These are phyloP conservation scores for Dreissena rostriformis DNA, from an alignment of 1,140 invertebrate species.

Conservation along the genomic window DNA sequence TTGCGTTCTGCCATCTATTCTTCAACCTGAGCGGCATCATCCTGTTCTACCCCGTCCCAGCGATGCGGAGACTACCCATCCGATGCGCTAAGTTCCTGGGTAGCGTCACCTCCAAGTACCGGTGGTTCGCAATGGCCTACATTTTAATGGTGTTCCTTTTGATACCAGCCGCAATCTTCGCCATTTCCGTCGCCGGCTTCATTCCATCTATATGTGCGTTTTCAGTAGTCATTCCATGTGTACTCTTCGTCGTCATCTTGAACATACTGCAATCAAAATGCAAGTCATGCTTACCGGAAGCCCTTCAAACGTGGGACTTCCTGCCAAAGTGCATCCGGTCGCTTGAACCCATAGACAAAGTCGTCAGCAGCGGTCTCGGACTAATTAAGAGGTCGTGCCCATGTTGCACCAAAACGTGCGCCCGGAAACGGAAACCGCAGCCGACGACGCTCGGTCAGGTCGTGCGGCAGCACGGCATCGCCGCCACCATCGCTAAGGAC, in stretches of 20 bases:
- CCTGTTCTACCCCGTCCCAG: conserved; percentile 84
- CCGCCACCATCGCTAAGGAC: too few relatives aligned
- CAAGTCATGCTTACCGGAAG: conserved; percentile 79
- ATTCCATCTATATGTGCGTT: conserved; percentile 53
- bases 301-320: conserved; percentile 82
- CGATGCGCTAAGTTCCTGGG: conserved; percentile 82
- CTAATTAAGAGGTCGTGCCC: conserved; percentile 15
- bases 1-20: conserved; percentile 82
- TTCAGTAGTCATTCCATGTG: neutral
- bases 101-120: conserved; percentile 81
- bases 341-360: conserved; percentile 79
- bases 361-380: conserved; percentile 57
- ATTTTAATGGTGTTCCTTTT: conserved; percentile 83
- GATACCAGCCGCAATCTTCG: conserved; percentile 81
- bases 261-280: conserved; percentile 79
- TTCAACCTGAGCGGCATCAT: conserved; percentile 80
- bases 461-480: neutral
- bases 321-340: conserved; percentile 81
- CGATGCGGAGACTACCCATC: conserved; percentile 82
- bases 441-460: neutral
- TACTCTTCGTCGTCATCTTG: conserved; percentile 59
- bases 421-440: neutral
- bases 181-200: conserved; percentile 75
- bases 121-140: conserved; percentile 85
- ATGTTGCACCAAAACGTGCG: neutral